These are phyloP conservation scores for Hypomecis atomaria DNA, from an alignment of 2,888 invertebrate species.

Conservation along the genomic window DNA sequence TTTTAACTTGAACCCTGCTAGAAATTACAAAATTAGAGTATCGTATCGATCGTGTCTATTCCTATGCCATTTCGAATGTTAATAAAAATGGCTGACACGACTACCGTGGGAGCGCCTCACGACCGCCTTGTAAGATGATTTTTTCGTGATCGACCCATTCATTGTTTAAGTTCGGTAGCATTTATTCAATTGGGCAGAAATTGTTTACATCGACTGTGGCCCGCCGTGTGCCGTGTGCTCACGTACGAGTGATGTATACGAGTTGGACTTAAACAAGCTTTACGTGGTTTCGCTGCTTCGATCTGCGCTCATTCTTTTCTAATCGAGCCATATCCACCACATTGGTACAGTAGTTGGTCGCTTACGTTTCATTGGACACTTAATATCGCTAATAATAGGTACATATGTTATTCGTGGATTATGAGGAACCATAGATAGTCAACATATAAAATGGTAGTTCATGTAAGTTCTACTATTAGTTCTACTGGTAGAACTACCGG, in stretches of 20 bases:
- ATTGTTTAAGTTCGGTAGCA: conserved; percentile 77
- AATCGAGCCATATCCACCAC: background rate
- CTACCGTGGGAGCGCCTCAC: conserved; percentile 72
- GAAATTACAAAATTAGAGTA: conserved; percentile 21
- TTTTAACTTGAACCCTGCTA: no score
- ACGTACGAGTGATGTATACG: conserved; percentile 50
- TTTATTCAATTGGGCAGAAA: conserved; percentile 76
- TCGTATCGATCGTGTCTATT: conserved; percentile 6
- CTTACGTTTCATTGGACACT: background rate
- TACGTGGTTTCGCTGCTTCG: conserved; percentile 24
- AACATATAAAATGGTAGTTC: no score
- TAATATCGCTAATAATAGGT: background rate
- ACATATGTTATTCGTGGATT: no score
- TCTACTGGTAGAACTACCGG: no score
- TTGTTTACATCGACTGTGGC: conserved; percentile 64
- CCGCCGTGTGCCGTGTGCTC: conserved; percentile 60
- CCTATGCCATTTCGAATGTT: conserved; percentile 26
- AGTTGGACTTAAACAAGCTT: conserved; percentile 26
- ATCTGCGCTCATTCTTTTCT: conserved; percentile 1
- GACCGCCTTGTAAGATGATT: conserved; percentile 81
- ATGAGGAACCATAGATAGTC: no score
- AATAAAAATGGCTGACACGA: conserved; percentile 60
- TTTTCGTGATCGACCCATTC: conserved; percentile 82
- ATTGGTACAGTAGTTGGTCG: no score
- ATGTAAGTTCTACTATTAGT: no score